A percentile compares a stretch with the other conserved stretches of the same genome.
phyloP scores from a whole-genome alignment of 2,113 vertebrate species.

The Origma solitaria region DNA sequence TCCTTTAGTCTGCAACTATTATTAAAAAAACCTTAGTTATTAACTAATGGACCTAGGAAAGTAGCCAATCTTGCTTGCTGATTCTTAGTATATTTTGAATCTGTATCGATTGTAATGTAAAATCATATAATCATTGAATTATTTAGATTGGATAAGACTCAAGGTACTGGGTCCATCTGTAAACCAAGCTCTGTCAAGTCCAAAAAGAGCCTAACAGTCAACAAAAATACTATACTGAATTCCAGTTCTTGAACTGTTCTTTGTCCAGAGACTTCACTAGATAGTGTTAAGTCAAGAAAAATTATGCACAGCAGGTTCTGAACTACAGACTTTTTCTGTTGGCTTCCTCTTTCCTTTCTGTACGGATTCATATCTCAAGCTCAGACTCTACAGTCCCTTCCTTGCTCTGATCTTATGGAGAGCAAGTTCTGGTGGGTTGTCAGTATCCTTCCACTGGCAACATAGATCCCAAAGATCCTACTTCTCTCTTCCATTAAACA shows the following conservation, averaged over 20 bases:
- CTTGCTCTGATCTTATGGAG: neutral
- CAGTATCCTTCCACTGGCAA: neutral
- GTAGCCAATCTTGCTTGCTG: neutral
- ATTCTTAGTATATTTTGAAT: neutral
- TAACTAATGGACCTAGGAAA: neutral
- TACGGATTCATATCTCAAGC: neutral
- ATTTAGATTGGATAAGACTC: neutral
- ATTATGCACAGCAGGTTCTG: neutral
- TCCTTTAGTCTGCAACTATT: slow-evolving; percentile 10
- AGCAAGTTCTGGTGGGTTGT: neutral
- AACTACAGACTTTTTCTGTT: neutral
- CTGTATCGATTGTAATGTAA: neutral
- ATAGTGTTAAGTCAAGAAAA: neutral
- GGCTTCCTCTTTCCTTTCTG: neutral
- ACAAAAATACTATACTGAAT: neutral
- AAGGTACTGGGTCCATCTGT: neutral
- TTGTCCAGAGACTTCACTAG: neutral
- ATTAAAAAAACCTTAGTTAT: slow-evolving; percentile 1
- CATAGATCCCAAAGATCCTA: neutral
- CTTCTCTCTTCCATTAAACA: neutral
- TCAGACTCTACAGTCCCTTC: neutral
- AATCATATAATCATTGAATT: neutral
- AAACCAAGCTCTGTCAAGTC: neutral
- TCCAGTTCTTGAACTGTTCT: neutral
- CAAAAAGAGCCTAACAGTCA: neutral